phyloP scores from a whole-genome alignment of 2,797 vertebrate species.

The Labroides dimidiatus region DNA sequence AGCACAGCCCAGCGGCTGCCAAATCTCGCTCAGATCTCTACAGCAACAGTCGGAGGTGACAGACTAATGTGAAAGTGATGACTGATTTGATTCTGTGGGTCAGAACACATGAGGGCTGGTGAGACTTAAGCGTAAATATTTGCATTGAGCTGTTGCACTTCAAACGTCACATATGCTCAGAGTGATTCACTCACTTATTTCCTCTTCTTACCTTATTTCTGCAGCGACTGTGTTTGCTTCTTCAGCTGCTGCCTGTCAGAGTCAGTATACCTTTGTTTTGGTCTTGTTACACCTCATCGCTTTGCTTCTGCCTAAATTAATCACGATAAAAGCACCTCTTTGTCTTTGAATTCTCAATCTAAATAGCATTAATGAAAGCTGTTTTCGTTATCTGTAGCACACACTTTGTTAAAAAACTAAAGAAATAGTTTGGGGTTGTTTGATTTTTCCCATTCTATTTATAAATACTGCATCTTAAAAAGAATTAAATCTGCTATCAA shows the following conservation, averaged over 20 bases:
- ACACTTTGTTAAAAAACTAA: too few relatives aligned
- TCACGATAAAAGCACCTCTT: too few relatives aligned
- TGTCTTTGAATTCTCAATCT: too few relatives aligned
- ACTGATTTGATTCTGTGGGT: constrained; percentile 55
- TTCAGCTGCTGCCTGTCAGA: not conserved
- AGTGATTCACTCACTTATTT: constrained; percentile 10
- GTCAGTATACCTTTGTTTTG: too few relatives aligned
- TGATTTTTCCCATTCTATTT: too few relatives aligned
- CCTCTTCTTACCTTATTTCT: not conserved
- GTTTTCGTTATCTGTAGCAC: too few relatives aligned
- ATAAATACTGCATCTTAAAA: too few relatives aligned
- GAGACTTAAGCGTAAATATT: constrained; percentile 26
- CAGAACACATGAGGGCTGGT: constrained; percentile 22
- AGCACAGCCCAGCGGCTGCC: constrained; percentile 63
- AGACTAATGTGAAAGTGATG: constrained; percentile 34
- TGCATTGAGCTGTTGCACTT: not conserved
- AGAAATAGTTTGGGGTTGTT: too few relatives aligned
- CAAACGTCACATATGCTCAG: not conserved
- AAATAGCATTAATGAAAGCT: too few relatives aligned
- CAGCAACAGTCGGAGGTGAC: constrained; percentile 54
- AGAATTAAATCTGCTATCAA: too few relatives aligned
- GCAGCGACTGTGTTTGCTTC: not conserved
- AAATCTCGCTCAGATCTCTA: constrained; percentile 63
- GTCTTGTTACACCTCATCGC: too few relatives aligned
- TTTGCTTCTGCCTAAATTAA: too few relatives aligned